phyloP scores from a whole-genome alignment of 1,140 invertebrate genomes.

The Bombus impatiens region DNA sequence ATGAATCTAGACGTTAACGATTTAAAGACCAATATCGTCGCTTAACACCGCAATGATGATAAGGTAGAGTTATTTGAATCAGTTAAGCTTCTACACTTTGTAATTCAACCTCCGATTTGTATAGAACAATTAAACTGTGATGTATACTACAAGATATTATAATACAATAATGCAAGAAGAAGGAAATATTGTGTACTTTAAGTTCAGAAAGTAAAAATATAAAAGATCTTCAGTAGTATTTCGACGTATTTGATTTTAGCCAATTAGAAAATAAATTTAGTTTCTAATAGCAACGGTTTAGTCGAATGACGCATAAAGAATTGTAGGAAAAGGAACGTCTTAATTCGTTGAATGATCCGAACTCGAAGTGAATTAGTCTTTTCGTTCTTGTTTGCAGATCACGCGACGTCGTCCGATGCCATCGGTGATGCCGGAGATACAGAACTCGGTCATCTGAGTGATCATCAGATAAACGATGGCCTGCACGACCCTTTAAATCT shows the following conservation, averaged over 20 bases:
- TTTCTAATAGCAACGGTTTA: no score
- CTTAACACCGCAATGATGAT: no score
- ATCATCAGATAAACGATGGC: constrained; percentile 76
- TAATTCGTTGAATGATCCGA: neutral
- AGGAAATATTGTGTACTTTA: neutral
- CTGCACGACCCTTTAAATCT: constrained; percentile 76
- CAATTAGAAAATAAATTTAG: neutral
- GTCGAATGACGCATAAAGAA: neutral
- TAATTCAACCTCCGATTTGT: no score
- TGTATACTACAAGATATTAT: no score
- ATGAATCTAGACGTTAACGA: neutral
- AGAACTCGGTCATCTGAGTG: constrained; percentile 71
- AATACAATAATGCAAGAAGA: no score
- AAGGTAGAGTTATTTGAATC: no score
- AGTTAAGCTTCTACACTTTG: no score
- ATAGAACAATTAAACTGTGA: no score
- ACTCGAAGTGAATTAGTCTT: neutral
- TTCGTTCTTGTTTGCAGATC: constrained; percentile 69
- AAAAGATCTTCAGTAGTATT: no score
- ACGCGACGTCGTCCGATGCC: constrained; percentile 72
- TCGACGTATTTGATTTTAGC: neutral
- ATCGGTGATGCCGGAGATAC: constrained; percentile 72
- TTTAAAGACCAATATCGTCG: no score
- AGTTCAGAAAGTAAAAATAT: no score
- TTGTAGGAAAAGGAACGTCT: neutral